Conservation (phyloP, 2,797 vertebrate species). For the Ciconia nigra region DNA sequence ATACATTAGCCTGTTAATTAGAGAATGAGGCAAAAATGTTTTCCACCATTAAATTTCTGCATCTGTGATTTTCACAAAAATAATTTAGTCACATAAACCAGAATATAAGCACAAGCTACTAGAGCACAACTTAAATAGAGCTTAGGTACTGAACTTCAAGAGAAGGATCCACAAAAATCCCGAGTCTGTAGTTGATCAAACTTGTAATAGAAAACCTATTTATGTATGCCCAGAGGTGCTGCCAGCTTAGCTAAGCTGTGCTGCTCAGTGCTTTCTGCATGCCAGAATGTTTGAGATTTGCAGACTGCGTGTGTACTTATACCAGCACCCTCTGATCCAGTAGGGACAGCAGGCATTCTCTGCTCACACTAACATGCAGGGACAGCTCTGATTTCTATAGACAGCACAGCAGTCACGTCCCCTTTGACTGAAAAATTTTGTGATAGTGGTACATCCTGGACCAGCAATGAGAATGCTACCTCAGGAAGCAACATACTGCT, state of each 20-base stretch:
- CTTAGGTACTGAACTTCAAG: not conserved
- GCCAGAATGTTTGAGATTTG: not conserved
- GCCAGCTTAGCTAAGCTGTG: not conserved
- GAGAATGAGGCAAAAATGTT: not conserved
- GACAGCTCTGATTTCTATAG: not conserved
- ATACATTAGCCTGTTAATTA: not conserved
- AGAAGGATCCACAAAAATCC: not conserved
- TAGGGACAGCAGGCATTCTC: not conserved
- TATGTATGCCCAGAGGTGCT: not conserved
- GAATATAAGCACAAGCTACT: not conserved
- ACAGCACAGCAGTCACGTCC: not conserved
- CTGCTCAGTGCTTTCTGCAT: not conserved
- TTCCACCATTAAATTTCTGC: not conserved
- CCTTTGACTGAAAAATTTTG: not conserved
- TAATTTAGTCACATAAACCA: not conserved
- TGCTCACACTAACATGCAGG: not conserved
- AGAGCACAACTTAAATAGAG: not conserved
- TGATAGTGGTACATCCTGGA: not conserved
- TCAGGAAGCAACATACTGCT: not conserved
- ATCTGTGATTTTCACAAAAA: not conserved
- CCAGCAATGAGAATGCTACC: not conserved
- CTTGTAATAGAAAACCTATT: not conserved
- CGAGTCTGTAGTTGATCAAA: not conserved
- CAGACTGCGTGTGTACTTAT: not conserved
- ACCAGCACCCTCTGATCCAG: not conserved